phyloP scores from a whole-genome alignment of 1,140 invertebrate genomes.

The Drosophila teissieri region DNA sequence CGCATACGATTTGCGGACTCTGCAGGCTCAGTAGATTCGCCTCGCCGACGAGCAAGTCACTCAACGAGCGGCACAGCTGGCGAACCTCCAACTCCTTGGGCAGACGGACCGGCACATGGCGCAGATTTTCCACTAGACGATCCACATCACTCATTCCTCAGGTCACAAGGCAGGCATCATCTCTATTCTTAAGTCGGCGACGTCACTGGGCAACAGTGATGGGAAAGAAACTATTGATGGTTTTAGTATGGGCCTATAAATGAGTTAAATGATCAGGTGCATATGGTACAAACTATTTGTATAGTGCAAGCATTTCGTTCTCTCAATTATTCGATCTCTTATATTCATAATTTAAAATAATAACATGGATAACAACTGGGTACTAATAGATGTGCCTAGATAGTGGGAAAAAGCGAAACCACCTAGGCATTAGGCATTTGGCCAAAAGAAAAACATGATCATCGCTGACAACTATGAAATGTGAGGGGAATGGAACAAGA shows the following conservation, averaged over 20 bases:
- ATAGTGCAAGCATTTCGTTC: neutral
- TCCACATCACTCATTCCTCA: slow-evolving; percentile 32
- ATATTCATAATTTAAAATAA: no score
- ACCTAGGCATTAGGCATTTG: slow-evolving; percentile 5
- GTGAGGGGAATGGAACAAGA: slow-evolving; percentile 1
- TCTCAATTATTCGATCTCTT: no score
- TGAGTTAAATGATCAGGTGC: neutral
- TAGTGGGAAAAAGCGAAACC: slow-evolving; percentile 9
- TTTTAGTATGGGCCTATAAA: neutral
- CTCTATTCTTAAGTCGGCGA: slow-evolving; percentile 28
- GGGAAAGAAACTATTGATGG: neutral
- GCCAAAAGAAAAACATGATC: slow-evolving; percentile 8
- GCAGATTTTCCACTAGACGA: slow-evolving; percentile 34
- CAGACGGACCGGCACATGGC: slow-evolving; percentile 27
- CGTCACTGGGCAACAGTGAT: slow-evolving; percentile 27
- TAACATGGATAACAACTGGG: neutral
- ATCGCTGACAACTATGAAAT: slow-evolving; percentile 36
- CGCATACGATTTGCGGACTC: slow-evolving; percentile 99
- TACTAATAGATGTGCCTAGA: neutral
- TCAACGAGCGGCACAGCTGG: slow-evolving; percentile 98
- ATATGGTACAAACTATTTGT: neutral
- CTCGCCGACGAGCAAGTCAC: slow-evolving; percentile 99
- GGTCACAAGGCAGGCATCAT: slow-evolving; percentile 25
- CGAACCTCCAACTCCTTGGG: slow-evolving; percentile 99
- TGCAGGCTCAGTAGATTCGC: slow-evolving; percentile 99